Evolutionary conservation across 2,113 vertebrate genomes (phyloP), one percentile per base, ranked within the genome.

Genomic region (Phaethornis superciliosus): DNA sequence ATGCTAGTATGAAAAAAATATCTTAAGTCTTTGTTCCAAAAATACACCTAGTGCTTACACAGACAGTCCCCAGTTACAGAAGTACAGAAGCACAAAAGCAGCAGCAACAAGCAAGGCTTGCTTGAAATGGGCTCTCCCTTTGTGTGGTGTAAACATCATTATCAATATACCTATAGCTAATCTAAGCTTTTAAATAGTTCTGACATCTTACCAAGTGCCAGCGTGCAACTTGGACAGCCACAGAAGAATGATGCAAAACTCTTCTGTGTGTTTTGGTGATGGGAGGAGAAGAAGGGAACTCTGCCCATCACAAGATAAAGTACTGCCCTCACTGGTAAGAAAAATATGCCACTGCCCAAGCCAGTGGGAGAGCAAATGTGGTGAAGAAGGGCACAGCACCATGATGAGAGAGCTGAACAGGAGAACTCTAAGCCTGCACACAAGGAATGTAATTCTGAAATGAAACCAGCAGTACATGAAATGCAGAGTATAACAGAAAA

Each of bases 401-500:
- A 68, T 24, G 52, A 74, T 32, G 23, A 80, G 40, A 40, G 78
- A 93, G 46, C 44, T 69, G 42, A 71, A 42, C 40, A 46, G 68
- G 32, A 82, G 69, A 62, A 71, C 42, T 5, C 2, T 68, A 85
- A 93, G 51, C 47, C 77, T 82, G 63, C 59, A 59, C 59, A 59
- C 58, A 67, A 87, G 67, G 67, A 88, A 74, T 68, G 44, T 55
- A 51, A 47, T 47, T 82, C 56, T 56, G 67, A 83, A 70, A 91
- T 55, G 54, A 94, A 94, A 76, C 21, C 83, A 93, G 83, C 63
- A 81, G 18, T 15, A 74, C 10, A 3, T 47, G 40, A 64, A 76
- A 86, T 47, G n/a, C 24, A 81, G 84, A 85, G 52, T 78, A 60
- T 19, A 56, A 83, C 89, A 88, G 17, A 63, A 94, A 91, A 91